phyloP scores from a whole-genome alignment of 2,797 vertebrate species.

The Capromys pilorides region DNA sequence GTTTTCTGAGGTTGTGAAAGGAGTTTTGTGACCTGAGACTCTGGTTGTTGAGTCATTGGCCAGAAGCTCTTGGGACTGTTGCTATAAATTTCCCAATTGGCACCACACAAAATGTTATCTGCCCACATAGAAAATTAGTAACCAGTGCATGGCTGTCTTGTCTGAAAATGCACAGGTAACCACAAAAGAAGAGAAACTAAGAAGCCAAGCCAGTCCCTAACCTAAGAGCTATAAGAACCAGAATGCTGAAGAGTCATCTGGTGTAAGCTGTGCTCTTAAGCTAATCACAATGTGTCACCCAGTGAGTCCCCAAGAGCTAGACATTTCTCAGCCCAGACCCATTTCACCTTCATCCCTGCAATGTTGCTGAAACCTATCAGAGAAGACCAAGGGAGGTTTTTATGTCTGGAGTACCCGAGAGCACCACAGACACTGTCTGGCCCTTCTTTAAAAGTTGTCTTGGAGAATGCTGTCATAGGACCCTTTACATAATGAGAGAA shows the following conservation, averaged over 20 bases:
- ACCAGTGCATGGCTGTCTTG: neutral
- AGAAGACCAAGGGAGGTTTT: neutral
- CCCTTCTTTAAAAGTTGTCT: constrained; percentile 64
- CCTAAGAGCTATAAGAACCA: fast-evolving
- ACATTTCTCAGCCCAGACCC: constrained; percentile 21
- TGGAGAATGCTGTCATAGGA: constrained; percentile 40
- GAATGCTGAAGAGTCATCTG: neutral
- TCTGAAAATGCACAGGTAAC: neutral
- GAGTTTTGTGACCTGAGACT: no score
- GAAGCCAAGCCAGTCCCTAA: neutral
- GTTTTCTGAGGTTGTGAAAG: neutral
- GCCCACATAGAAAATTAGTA: neutral
- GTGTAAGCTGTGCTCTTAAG: neutral
- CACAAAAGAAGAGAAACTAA: neutral
- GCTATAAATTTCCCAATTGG: neutral
- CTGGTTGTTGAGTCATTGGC: neutral
- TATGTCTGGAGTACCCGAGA: constrained; percentile 44
- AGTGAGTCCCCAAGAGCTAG: neutral
- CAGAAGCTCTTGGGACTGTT: neutral
- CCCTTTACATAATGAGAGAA: constrained; percentile 67
- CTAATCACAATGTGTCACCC: neutral
- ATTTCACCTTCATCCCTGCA: neutral
- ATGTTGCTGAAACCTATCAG: neutral
- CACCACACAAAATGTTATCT: neutral
- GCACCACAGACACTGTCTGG: constrained; percentile 64